Percentiles rank a stretch among this genome's conserved stretches.
These are phyloP conservation scores for Halcyon senegalensis DNA, from an alignment of 2,113 vertebrate genomes.

Conservation along the genomic window DNA sequence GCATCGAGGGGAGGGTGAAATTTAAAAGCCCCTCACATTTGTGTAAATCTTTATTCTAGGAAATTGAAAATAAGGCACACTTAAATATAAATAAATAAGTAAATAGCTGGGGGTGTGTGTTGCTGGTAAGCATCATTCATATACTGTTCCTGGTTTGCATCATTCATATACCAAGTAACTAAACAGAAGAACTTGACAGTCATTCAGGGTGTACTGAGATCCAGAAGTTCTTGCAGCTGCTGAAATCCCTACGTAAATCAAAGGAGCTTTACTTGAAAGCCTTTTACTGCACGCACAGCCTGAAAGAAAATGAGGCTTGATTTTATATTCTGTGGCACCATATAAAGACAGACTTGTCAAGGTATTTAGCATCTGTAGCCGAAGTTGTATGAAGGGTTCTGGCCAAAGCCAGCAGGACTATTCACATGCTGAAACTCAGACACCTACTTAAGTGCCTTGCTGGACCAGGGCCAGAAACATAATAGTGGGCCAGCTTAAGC, in stretches of 20 bases:
- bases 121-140: neutral
- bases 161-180: neutral
- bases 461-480: slow-evolving; percentile 31
- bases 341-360: neutral
- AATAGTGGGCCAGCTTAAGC: neutral
- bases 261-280: neutral
- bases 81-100: neutral
- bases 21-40: neutral
- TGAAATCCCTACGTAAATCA: neutral
- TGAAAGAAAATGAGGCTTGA: neutral
- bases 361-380: neutral
- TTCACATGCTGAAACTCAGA: neutral
- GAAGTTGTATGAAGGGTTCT: neutral
- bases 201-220: neutral
- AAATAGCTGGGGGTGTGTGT: too few species aligned
- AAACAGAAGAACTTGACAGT: neutral
- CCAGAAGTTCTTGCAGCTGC: neutral
- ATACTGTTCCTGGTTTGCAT: neutral
- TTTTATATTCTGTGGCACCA: neutral
- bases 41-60: fast-evolving
- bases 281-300: neutral
- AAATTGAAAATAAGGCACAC: neutral
- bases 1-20: neutral
- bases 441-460: slow-evolving; percentile 41
- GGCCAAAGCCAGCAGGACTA: neutral